These are phyloP conservation scores for Acanthoscelides obtectus DNA, from an alignment of 2,888 invertebrate genomes.

Conservation along the genomic window DNA sequence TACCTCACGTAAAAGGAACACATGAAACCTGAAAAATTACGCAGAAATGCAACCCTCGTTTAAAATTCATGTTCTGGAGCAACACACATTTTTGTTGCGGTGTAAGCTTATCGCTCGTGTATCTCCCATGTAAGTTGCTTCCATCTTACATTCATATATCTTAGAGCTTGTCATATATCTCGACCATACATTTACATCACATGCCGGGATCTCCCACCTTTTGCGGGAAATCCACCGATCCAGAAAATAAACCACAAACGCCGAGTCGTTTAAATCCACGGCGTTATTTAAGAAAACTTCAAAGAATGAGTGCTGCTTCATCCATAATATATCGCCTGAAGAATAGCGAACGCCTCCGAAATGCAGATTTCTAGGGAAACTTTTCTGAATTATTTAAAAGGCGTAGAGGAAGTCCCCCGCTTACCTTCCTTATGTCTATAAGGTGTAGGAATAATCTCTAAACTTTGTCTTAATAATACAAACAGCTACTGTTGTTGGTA, in stretches of 20 bases:
- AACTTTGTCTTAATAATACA: no score
- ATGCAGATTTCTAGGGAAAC: neutral
- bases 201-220: neutral
- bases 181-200: neutral
- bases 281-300: neutral
- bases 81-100: no score
- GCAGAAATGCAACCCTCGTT: no score
- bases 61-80: no score
- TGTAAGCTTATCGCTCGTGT: no score
- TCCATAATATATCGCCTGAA: neutral
- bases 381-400: neutral
- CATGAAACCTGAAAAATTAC: no score
- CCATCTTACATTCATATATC: neutral
- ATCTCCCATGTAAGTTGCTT: no score
- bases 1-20: no score
- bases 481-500: no score
- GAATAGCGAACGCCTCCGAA: neutral
- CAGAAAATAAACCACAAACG: neutral
- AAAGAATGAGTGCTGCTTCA: neutral
- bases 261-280: neutral
- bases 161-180: neutral
- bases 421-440: neutral
- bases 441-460: neutral
- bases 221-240: neutral
- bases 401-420: neutral